Evolutionary conservation across 1,140 invertebrate species (phyloP), one percentile per base, ranked within the genome.

Genomic region (Anadara kagoshimensis): DNA sequence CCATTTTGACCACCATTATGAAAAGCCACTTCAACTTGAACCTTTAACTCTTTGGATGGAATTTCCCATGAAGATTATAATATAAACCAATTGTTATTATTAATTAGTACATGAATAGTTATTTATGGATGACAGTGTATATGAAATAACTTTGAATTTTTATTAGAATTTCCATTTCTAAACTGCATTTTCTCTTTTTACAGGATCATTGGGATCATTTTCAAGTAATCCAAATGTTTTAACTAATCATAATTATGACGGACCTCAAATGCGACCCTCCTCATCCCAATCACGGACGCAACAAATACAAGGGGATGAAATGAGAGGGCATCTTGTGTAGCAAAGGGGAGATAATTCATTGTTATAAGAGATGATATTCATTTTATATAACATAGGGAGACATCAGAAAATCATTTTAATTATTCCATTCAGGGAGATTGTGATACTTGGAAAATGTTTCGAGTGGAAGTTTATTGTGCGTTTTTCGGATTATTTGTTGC

Each of bases 231-330:
- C 77, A 16, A 83, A 83, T 69, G 76, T 83, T 45, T 75, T 83
- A 44, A 20, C 73, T 56, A 83, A 83, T 67, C 82, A 74, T 36
- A 73, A 62, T 22, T 83, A 81, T 69, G 73, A 77, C 53, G 79
- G 82, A 43, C 79, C 82, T 0, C 44, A 62, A 7, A 41, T 64
- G 24, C 49, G 70, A 36, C 36, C 22, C 20, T 51, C 51, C 29
- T 36, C 29, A 36, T 24, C 63, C 41, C 44, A 22, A 20, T 29
- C 68, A 57, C 58, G 63, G 45, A 43, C 68, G 47, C 63, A 59
- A 18, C 44, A 73, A 54, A 20, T 69, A 67, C 64, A 70, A 68
- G 67, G 70, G 64, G 69, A 70, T 75, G 71, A 77, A 66, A 75
- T 66, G 73, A 53, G 65, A 24, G 71, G 65, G 20, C 67, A 75